Evolutionary conservation across 2,797 vertebrate genomes (phyloP), one percentile per base, ranked within the genome.

Genomic region (Loriculus beryllinus): DNA sequence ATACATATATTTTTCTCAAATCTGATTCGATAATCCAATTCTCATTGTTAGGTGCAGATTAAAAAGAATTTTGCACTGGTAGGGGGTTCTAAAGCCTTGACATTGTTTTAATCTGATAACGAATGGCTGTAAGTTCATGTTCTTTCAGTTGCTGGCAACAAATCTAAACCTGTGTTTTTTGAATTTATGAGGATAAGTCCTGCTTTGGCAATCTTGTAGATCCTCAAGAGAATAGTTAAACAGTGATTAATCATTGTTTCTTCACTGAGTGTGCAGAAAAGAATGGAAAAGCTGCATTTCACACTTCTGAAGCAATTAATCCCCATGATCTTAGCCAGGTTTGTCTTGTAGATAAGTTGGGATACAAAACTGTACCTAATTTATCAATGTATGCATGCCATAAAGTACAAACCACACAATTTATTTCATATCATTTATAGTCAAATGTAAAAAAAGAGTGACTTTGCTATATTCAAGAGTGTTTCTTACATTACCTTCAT

Each of bases 211-310:
- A 99, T 98, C 98, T 98, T 98, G 96, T 97, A 98, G 98, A 97
- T 99, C 98, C 99, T 99, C 99, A 96, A 97, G 99, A 99, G 99
- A 99, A 99, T 99, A 99, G 99, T 99, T 99, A 99, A 99, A 99
- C 99, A 99, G 99, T 99, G 99, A 99, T 99, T 99, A 99, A 99
- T 99, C 99, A 99, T 99, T 99, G 99, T 99, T 99, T 99, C 99
- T 99, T 99, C 98, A 98, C 98, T 97, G 98, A 98, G 98, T 99
- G 98, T 98, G 98, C 98, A 97, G 98, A 98, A 98, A 99, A 99
- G 99, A 99, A 99, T 99, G 98, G 98, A 98, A 98, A 99, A 98
- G 98, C 98, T 97, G 98, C 98, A 98, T 99, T 99, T 99, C 99
- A 99, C 99, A 99, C 99, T 99, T 99, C 99, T 99, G 99, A 99